These are phyloP conservation scores for Orchestes rusci DNA, from an alignment of 2,888 invertebrate genomes.

Conservation along the genomic window DNA sequence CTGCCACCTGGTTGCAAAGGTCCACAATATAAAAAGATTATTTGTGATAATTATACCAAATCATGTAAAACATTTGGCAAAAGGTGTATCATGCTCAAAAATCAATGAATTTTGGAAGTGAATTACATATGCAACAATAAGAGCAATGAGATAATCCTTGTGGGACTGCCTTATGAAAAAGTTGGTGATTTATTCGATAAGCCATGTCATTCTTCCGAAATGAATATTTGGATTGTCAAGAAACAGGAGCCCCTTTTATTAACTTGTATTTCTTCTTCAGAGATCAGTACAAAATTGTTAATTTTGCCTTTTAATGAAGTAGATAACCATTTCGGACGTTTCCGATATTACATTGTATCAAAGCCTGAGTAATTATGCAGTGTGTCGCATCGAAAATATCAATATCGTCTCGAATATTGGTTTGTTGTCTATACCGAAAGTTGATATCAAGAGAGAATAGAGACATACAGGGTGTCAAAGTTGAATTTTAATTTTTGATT, in stretches of 20 bases:
- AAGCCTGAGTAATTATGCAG: too few species aligned
- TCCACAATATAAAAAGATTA: constrained; percentile 18
- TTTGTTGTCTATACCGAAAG: too few species aligned
- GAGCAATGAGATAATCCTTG: constrained; percentile 12
- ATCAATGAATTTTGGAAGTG: constrained; percentile 16
- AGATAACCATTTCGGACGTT: neutral
- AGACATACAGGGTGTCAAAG: too few species aligned
- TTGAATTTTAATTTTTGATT: too few species aligned
- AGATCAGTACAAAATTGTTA: neutral
- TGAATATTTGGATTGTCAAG: constrained; percentile 7
- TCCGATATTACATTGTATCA: neutral
- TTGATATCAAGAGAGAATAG: too few species aligned
- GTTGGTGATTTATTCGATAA: constrained; percentile 15
- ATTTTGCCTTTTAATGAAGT: neutral
- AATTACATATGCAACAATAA: constrained; percentile 17
- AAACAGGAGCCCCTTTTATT: neutral
- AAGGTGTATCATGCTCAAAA: constrained; percentile 15
- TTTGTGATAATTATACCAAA: constrained; percentile 7
- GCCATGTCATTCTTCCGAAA: constrained; percentile 15
- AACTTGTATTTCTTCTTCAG: neutral
- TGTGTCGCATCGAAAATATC: too few species aligned
- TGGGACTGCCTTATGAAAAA: constrained; percentile 13
- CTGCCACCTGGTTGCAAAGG: constrained; percentile 9
- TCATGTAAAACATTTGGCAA: constrained; percentile 18
- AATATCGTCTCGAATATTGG: too few species aligned